Evolutionary conservation across 2,888 invertebrate species (phyloP).

Genomic region (Zootermopsis nevadensis): DNA sequence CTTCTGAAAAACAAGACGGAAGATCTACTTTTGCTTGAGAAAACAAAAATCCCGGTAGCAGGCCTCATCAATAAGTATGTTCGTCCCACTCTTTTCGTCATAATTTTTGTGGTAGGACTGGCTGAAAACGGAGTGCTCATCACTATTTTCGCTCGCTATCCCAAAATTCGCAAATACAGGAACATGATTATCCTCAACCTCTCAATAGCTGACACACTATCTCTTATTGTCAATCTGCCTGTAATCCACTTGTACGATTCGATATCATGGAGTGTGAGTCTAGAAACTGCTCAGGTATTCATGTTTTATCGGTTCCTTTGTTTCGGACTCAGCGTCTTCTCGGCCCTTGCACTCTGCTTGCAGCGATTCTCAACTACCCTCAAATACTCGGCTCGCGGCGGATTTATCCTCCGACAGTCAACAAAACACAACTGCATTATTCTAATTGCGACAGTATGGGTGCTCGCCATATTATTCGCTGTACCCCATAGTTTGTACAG

Average conservation of each 20-base stretch:
- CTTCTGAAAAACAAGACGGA: neutral
- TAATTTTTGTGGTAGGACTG: constrained; percentile 3
- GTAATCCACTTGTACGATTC: neutral
- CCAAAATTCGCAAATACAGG: neutral
- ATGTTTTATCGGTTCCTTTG: neutral
- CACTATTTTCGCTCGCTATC: neutral
- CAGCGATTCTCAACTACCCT: neutral
- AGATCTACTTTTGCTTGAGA: neutral
- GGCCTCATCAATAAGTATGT: too few species aligned
- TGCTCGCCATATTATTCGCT: neutral
- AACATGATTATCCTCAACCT: constrained; percentile 15
- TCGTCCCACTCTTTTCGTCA: neutral
- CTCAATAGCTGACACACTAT: neutral
- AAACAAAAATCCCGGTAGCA: too few species aligned
- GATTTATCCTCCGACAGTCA: constrained; percentile 9
- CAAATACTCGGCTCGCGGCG: neutral
- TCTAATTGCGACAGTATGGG: neutral
- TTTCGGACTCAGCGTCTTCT: neutral
- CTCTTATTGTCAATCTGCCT: constrained; percentile 3
- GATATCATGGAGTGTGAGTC: too few species aligned
- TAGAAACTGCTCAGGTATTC: neutral
- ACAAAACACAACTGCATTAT: neutral
- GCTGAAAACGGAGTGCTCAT: neutral
- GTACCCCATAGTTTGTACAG: neutral
- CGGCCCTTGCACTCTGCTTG: neutral